Evolutionary conservation across 2,797 vertebrate genomes (phyloP), one percentile per base, ranked within the genome.

Genomic region (Halcyon chelicuti): DNA sequence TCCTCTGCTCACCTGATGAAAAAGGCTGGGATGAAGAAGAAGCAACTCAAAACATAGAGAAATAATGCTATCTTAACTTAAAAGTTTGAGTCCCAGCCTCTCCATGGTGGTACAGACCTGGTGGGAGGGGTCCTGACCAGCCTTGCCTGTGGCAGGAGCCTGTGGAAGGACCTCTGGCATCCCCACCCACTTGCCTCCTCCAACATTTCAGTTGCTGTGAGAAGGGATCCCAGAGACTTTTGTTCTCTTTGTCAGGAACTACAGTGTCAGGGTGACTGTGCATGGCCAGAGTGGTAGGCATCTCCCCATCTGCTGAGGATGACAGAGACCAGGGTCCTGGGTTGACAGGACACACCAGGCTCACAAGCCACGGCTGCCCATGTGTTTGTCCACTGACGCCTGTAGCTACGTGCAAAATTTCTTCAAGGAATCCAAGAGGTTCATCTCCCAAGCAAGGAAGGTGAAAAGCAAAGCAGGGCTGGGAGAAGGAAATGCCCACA

Each of bases 111-210:
- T 31, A 60, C 33, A 71, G 80, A 49, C 16, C 10, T 35, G 31
- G 5, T 1, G 0, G 0, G n/a, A 18, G 4, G 12, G 16, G 31
- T 10, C 5, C 25, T 0, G 1, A 4, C 19, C 19, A 19, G n/a
- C 18, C 26, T 49, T 74, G 20, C 55, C 35, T 46, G n/a, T 29
- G 23, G 14, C 31, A 70, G 46, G 9, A 80, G 10, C 31, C 20
- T 39, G 29, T 21, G 9, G 3, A 5, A 55, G 17, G 17, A 81
- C 22, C 35, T 67, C 44, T 5, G 1, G n/a, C 58, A 47, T 47
- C 19, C 40, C 37, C 60, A 20, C 19, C 23, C 46, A 33, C 29
- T 40, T 75, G 37, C 29, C 21, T 62, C 14, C 15, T 84, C 33
- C n/a, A 14, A 21, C 15, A 57, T 87, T 78, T 55, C 11, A 13